Conservation (phyloP, 2,888 invertebrate genomes). For the Eupeodes latifasciatus region DNA sequence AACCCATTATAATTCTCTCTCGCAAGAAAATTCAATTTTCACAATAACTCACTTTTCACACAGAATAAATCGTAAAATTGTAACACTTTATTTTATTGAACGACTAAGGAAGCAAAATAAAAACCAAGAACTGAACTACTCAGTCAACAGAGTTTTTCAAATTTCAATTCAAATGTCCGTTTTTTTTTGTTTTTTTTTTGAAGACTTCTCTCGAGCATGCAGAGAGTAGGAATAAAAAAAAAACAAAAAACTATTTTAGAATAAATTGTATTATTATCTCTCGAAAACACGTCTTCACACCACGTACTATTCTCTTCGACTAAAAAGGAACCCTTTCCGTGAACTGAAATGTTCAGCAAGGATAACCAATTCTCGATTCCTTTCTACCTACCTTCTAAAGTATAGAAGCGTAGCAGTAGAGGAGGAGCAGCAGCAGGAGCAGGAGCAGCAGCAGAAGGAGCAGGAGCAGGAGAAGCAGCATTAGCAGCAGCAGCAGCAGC, state of each 20-base stretch:
- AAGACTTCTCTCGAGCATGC: background rate
- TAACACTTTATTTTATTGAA: conserved; percentile 29
- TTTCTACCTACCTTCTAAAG: conserved; percentile 21
- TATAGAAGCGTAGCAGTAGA: conserved; percentile 11
- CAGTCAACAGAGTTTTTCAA: conserved; percentile 6
- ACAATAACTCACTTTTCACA: conserved; percentile 51
- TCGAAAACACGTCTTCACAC: conserved; percentile 78
- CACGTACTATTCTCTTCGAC: conserved; percentile 78
- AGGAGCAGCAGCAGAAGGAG: conserved; percentile 42
- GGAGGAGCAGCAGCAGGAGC: conserved; percentile 14
- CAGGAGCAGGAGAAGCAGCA: conserved; percentile 18
- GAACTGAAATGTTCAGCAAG: conserved; percentile 62
- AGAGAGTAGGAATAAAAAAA: background rate
- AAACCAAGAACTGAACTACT: background rate
- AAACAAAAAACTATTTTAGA: conserved; percentile 35
- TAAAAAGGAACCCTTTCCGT: conserved; percentile 71
- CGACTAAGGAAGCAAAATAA: no score
- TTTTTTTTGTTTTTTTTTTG: background rate
- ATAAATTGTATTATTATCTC: conserved; percentile 21
- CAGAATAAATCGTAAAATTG: background rate
- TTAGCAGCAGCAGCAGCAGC: conserved; percentile 38
- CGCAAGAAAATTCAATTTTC: conserved; percentile 47
- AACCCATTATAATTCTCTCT: conserved; percentile 26
- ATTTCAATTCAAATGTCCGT: conserved; percentile 30
- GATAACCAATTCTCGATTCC: conserved; percentile 62